Evolutionary conservation across 2,888 invertebrate species (phyloP).

Genomic region (Limnephilus rhombicus): DNA sequence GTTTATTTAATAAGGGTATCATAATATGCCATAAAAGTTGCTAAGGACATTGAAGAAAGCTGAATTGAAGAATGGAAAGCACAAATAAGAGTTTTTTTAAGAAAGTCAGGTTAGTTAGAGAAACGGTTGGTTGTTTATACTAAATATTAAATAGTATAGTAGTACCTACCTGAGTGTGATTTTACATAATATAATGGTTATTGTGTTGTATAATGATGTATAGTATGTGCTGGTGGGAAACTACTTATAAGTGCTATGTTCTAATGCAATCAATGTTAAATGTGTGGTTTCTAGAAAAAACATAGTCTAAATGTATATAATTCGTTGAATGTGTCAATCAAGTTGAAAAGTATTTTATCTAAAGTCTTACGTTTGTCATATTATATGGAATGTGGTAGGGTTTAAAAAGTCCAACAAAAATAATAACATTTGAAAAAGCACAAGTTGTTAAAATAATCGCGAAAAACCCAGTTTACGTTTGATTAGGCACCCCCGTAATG

Average conservation of each 20-base stretch:
- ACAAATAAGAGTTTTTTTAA: slow-evolving; percentile 27
- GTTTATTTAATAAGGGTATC: background rate
- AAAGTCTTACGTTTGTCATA: background rate
- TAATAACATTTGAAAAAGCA: background rate
- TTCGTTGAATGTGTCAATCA: background rate
- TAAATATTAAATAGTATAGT: background rate
- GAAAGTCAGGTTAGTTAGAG: background rate
- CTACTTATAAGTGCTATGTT: background rate
- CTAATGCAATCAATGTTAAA: background rate
- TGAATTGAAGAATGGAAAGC: slow-evolving; percentile 41
- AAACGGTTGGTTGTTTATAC: background rate
- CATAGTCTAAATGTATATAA: background rate
- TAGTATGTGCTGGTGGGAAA: background rate
- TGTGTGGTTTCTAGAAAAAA: background rate
- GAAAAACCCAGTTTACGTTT: background rate
- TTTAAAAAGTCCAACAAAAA: background rate
- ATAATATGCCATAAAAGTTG: background rate
- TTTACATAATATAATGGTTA: background rate
- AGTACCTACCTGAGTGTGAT: background rate
- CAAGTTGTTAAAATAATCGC: background rate
- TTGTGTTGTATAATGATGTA: background rate
- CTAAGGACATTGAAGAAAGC: slow-evolving; percentile 47
- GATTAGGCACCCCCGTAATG: background rate
- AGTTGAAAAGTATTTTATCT: background rate
- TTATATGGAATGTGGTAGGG: background rate